Percentiles rank a stretch among this genome's conserved stretches.
Evolutionary conservation across 1,140 invertebrate species (phyloP).

Genomic region (Saccostrea echinata): DNA sequence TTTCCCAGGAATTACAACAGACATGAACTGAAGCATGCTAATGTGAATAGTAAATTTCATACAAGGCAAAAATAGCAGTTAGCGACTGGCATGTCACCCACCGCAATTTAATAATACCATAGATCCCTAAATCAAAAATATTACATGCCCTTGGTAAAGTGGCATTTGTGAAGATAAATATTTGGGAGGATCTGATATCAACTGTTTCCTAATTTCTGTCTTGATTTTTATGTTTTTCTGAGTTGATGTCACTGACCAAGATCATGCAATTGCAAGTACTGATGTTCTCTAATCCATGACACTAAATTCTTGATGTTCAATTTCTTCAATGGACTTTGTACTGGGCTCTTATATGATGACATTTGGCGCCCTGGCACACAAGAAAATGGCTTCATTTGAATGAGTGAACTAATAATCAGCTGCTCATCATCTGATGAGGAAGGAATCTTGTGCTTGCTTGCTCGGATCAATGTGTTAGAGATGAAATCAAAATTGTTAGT

Average conservation of each 20-base stretch:
- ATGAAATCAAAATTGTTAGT: neutral
- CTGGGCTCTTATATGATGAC: neutral
- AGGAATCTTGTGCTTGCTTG: neutral
- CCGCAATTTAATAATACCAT: neutral
- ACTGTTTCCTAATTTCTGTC: no score
- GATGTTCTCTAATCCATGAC: conserved; percentile 10
- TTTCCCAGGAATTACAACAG: no score
- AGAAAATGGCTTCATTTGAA: neutral
- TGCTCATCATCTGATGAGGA: neutral
- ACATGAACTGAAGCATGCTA: no score
- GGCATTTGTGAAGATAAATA: no score
- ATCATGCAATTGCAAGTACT: neutral
- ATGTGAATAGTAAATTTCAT: no score
- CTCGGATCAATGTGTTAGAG: neutral
- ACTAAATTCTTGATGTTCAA: neutral
- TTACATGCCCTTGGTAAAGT: no score
- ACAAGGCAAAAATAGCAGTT: neutral
- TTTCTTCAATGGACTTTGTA: neutral
- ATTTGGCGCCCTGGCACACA: neutral
- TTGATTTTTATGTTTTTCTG: neutral
- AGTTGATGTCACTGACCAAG: neutral
- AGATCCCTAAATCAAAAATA: no score
- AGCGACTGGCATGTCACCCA: neutral
- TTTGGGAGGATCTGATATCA: no score
- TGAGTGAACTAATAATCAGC: neutral